A percentile compares a stretch with the other conserved stretches of the same genome.
Conservation (phyloP, 2,797 vertebrate species). For the Tamandua tetradactyla region DNA sequence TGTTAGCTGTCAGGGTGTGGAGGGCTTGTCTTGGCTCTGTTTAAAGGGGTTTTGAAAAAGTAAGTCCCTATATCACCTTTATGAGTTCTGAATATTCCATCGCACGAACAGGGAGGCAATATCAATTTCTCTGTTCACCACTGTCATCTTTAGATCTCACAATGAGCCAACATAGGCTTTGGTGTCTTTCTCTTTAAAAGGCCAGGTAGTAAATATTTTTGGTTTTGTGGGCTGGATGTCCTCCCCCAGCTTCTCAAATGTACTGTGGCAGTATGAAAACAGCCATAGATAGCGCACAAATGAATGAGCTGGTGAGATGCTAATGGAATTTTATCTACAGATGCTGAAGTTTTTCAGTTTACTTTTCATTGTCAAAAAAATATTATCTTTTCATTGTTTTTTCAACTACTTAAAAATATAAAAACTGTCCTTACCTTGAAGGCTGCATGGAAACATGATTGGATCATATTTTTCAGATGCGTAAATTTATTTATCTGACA, state of each 20-base stretch:
- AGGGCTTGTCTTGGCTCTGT: background rate
- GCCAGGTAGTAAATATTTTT: background rate
- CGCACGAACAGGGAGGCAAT: fast-evolving
- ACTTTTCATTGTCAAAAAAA: background rate
- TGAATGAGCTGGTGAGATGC: background rate
- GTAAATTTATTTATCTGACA: background rate
- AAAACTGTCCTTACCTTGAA: background rate
- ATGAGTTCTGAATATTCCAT: background rate
- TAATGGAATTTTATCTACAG: background rate
- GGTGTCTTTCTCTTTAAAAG: background rate
- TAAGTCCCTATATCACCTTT: background rate
- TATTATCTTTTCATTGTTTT: background rate
- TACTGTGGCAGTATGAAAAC: background rate
- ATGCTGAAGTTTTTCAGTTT: background rate
- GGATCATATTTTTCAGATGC: background rate
- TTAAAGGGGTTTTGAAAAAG: background rate
- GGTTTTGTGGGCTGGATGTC: fast-evolving
- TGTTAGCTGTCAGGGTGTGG: background rate
- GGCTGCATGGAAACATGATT: background rate
- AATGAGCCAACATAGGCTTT: fast-evolving
- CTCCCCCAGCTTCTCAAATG: background rate
- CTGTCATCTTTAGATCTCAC: background rate
- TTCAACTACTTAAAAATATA: background rate
- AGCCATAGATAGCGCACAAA: fast-evolving
- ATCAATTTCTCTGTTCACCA: background rate